Percentiles rank a stretch among this genome's conserved stretches.
phyloP scores from a whole-genome alignment of 2,888 invertebrate genomes.

The Mythimna loreyi region DNA sequence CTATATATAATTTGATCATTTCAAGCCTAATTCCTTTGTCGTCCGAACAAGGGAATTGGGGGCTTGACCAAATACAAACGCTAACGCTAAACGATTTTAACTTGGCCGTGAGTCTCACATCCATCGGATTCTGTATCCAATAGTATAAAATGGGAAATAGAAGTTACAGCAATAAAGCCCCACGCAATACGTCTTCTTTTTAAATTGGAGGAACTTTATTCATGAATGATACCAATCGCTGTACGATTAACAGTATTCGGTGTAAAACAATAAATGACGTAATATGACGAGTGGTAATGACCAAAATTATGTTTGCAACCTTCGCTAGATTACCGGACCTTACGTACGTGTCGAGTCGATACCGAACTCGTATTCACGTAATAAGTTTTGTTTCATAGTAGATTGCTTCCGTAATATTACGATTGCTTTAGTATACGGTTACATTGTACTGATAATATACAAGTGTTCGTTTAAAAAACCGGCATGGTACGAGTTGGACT shows the following conservation, averaged over 20 bases:
- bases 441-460: constrained; percentile 65
- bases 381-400: constrained; percentile 76
- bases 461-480: constrained; percentile 61
- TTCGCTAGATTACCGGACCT: constrained; percentile 70
- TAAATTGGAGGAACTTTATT: constrained; percentile 13
- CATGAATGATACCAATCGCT: constrained; percentile 29
- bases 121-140: too few relatives aligned
- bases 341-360: constrained; percentile 67
- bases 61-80: too few relatives aligned
- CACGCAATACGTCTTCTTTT: too few relatives aligned
- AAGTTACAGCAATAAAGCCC: too few relatives aligned
- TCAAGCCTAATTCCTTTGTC: too few relatives aligned
- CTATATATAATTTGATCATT: too few relatives aligned
- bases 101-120: too few relatives aligned
- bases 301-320: constrained; percentile 72
- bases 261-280: constrained; percentile 62
- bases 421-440: constrained; percentile 71
- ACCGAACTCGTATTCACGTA: constrained; percentile 66
- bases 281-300: constrained; percentile 66
- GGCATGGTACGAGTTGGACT: too few relatives aligned
- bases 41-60: too few relatives aligned
- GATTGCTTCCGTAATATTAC: constrained; percentile 82
- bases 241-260: constrained; percentile 49
- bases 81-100: too few relatives aligned
- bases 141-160: too few relatives aligned